Evolutionary conservation across 2,888 invertebrate genomes (phyloP).

Genomic region (Andrena bicolor): DNA sequence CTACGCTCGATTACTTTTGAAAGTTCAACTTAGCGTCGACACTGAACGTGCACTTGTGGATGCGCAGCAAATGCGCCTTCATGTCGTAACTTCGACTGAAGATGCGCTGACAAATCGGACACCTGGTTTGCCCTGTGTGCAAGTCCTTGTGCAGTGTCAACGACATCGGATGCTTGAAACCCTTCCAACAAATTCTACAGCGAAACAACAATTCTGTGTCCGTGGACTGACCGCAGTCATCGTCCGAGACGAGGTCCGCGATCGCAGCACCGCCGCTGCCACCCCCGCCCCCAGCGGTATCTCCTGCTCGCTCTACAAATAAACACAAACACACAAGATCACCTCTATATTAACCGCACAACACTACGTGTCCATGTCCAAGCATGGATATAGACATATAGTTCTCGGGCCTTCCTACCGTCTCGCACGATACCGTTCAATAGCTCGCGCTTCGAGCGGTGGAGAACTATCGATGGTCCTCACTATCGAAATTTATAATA

Average conservation of each 20-base stretch:
- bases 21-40: conserved; percentile 74
- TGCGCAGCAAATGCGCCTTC: conserved; percentile 87
- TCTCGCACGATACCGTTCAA: conserved; percentile 14
- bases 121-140: conserved; percentile 88
- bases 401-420: conserved; percentile 1
- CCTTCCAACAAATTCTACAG: conserved; percentile 88
- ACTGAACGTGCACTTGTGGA: conserved; percentile 86
- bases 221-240: conserved; percentile 79
- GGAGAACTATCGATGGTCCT: too few species aligned
- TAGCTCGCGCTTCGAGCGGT: too few species aligned
- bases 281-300: conserved; percentile 69
- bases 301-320: conserved; percentile 81
- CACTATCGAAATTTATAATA: too few species aligned
- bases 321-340: conserved; percentile 78
- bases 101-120: conserved; percentile 88
- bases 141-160: conserved; percentile 88
- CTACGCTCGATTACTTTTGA: conserved; percentile 58
- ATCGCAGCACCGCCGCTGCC: conserved; percentile 75
- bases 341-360: conserved; percentile 69
- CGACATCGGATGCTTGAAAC: conserved; percentile 88
- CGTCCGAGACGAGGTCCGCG: conserved; percentile 79
- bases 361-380: conserved; percentile 40
- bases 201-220: conserved; percentile 88
- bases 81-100: conserved; percentile 88
- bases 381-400: conserved; percentile 1